Base-by-base conservation (phyloP, 2,888 invertebrate genomes). In the Mesoligia furuncula region DNA sequence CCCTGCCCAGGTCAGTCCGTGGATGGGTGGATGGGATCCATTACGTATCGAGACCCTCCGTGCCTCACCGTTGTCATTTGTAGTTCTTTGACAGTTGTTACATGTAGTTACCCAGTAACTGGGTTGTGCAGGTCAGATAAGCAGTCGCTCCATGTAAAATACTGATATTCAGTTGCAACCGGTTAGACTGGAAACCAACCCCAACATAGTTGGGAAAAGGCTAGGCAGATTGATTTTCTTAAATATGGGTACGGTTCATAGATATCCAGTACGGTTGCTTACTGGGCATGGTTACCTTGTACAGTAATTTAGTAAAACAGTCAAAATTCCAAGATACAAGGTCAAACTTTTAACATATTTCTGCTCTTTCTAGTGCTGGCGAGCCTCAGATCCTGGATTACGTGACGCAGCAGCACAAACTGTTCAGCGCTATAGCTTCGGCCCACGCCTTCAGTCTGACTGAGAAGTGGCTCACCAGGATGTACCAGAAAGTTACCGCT, bases 371-470 rank as follows among this genome's bases (percentile, higher is more conserved):
- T 90, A 99, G 99, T 79, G 97, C 97, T 86, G 98, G 98, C 0
- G 99, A 99, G 93, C 98, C 98, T 0, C 99, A 99, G 94, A 98
- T 99, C 82, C 94, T 99, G 79, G 99, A 99, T 90, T 99, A 98
- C 91, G 98, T 98, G 77, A 99, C 99, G 0, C 99, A 99, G 93
- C 99, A 99, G 93, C 98, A 99, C 90, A 99, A 99, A 93, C 93
- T 99, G 39, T 98, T 99, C 88, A 99, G 99, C 0, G 97, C 98
- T 84, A 97, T 99, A 75, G 98, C 99, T 0, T 97, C 98, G 17
- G 97, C 98, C 73, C 98, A 99, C 89, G 98, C 98, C 0, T 98
- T 98, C 89, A 97, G 97, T 77, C 97, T 98, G 82, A 97, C 98
- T 0, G 98, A 98, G 0, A 97, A 97, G 68, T 98, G 98, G 97